Conservation (phyloP, 1,140 invertebrate genomes). For the Nasonia giraulti region DNA sequence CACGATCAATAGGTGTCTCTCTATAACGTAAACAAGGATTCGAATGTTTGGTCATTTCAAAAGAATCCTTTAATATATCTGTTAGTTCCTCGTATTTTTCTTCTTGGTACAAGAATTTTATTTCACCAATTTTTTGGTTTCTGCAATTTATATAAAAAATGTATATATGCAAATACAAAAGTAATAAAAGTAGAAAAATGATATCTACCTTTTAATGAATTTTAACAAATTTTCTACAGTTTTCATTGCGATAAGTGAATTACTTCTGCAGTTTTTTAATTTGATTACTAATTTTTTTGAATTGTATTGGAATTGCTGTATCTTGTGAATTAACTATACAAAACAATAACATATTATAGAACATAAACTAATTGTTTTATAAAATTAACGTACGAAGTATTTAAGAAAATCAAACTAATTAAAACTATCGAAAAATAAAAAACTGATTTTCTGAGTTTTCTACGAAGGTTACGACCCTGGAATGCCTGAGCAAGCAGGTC, state of each 20-base stretch:
- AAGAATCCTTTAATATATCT: conserved; percentile 79
- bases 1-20: conserved; percentile 72
- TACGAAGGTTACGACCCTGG: no score
- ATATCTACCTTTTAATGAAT: conserved; percentile 69
- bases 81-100: conserved; percentile 80
- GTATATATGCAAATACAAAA: conserved; percentile 16
- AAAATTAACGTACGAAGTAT: no score
- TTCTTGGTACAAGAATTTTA: conserved; percentile 78
- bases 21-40: conserved; percentile 60
- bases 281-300: conserved; percentile 64
- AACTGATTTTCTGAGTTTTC: no score
- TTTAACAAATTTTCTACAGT: conserved; percentile 72
- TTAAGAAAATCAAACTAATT: no score
- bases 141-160: conserved; percentile 57
- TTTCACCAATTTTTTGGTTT: conserved; percentile 75
- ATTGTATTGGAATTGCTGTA: conserved; percentile 64
- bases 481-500: no score
- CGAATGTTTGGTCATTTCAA: conserved; percentile 73
- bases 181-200: conserved; percentile 55
- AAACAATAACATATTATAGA: not conserved
- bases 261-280: conserved; percentile 75
- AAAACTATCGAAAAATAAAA: no score
- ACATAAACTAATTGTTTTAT: no score
- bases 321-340: conserved; percentile 65
- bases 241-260: conserved; percentile 69